A percentile compares a stretch with the other conserved stretches of the same genome.
Evolutionary conservation across 2,888 invertebrate species (phyloP).

Genomic region (Micropterix aruncella): DNA sequence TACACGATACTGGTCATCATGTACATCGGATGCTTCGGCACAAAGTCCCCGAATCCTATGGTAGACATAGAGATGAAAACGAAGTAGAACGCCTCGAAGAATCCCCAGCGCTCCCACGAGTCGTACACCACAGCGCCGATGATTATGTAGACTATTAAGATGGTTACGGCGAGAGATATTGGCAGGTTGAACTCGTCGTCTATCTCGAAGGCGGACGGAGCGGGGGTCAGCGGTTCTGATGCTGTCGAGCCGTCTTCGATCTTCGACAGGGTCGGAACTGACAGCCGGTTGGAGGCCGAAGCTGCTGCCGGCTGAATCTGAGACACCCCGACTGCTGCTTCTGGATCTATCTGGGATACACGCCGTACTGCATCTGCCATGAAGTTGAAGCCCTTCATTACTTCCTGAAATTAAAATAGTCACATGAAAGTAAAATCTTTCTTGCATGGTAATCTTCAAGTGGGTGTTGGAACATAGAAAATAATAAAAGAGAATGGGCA

Average conservation of each 20-base stretch:
- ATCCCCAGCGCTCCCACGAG: conserved; percentile 73
- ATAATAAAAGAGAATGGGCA: too few relatives aligned
- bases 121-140: conserved; percentile 72
- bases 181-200: conserved; percentile 94
- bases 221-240: conserved; percentile 57
- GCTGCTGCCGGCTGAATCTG: conserved; percentile 29
- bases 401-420: conserved; percentile 48
- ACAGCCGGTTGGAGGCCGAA: conserved; percentile 13
- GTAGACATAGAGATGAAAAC: conserved; percentile 95
- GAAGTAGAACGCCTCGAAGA: conserved; percentile 91
- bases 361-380: conserved; percentile 68
- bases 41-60: conserved; percentile 90
- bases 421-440: too few relatives aligned
- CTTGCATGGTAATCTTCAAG: too few relatives aligned
- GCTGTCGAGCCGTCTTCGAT: conserved; percentile 20
- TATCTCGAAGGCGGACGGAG: conserved; percentile 62
- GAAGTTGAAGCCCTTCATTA: conserved; percentile 71
- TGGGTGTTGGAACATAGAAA: too few relatives aligned
- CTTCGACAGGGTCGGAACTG: conserved; percentile 19
- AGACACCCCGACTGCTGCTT: conserved; percentile 33
- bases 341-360: conserved; percentile 50
- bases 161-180: conserved; percentile 72
- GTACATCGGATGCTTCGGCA: conserved; percentile 75
- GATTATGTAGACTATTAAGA: conserved; percentile 76
- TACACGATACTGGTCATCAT: conserved; percentile 91